phyloP scores from a whole-genome alignment of 2,888 invertebrate genomes.

The Acrocyrtus sp. region DNA sequence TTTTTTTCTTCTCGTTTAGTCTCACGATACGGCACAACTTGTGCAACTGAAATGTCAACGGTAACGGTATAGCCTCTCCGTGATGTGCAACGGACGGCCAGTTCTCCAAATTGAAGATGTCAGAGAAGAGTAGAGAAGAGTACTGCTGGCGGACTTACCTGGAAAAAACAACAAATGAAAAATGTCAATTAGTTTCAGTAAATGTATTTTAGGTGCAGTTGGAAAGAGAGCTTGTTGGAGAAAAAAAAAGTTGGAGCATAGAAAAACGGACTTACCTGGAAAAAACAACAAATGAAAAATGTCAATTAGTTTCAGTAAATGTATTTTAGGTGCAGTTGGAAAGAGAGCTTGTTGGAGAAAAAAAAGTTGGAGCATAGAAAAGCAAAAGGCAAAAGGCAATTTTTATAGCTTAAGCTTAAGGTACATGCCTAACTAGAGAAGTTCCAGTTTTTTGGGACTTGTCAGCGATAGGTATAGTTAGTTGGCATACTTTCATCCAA shows the following conservation, averaged over 20 bases:
- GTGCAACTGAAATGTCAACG: background rate
- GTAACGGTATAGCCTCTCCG: background rate
- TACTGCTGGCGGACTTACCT: conserved; percentile 17
- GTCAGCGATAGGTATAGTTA: no score
- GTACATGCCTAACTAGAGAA: background rate
- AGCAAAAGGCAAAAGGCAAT: background rate
- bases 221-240: background rate
- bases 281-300: conserved; percentile 1
- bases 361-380: no score
- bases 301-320: background rate
- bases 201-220: background rate
- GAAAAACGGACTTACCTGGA: conserved; percentile 3
- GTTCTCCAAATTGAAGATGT: background rate
- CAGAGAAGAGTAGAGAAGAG: background rate
- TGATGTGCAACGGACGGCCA: background rate
- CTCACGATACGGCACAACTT: background rate
- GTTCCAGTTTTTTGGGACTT: no score
- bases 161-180: conserved; percentile 4
- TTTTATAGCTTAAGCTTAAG: background rate
- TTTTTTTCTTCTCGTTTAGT: background rate
- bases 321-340: background rate
- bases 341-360: no score
- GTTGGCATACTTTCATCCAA: no score
- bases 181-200: background rate
- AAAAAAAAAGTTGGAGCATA: no score